Conservation (phyloP, 2,113 vertebrate species). For the Fulica atra region DNA sequence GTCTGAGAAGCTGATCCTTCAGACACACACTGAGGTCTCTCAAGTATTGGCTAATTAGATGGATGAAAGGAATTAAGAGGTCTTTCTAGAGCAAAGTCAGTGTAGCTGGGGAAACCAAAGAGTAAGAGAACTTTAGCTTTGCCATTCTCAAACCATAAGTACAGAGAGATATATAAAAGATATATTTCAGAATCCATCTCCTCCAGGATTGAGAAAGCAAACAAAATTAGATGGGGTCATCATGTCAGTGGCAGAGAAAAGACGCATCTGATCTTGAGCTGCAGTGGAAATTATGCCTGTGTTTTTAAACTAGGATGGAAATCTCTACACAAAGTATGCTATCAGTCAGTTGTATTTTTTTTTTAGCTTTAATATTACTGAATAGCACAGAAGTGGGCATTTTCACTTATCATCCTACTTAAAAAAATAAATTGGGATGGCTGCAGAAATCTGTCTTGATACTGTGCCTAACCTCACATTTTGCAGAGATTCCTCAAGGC, state of each 20-base stretch:
- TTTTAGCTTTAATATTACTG: background rate
- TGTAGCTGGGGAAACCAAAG: background rate
- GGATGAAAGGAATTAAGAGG: background rate
- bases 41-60: background rate
- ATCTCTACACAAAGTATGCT: background rate
- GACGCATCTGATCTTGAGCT: background rate
- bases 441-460: background rate
- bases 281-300: background rate
- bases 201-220: background rate
- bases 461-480: background rate
- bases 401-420: background rate
- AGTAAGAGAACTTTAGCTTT: background rate
- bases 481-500: background rate
- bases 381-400: background rate
- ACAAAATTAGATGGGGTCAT: background rate
- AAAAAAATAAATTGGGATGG: background rate
- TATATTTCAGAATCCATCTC: background rate
- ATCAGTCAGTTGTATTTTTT: background rate
- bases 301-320: background rate
- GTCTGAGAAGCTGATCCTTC: background rate
- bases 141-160: background rate
- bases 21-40: background rate
- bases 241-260: background rate
- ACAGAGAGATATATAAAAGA: background rate
- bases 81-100: background rate